phyloP scores from a whole-genome alignment of 1,140 invertebrate species.

The Drosophila lacteicornis region DNA sequence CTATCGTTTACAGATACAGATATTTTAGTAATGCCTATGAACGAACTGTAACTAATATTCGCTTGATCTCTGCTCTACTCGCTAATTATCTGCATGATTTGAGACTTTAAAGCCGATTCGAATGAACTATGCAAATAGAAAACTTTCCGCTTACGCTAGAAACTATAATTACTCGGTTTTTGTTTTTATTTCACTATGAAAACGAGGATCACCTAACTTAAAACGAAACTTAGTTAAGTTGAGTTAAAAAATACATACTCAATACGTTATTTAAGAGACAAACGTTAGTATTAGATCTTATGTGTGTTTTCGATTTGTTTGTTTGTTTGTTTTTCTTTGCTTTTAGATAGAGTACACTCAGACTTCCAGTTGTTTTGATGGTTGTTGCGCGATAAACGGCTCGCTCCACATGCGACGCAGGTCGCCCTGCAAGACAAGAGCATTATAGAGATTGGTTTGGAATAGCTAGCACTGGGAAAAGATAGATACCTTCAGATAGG shows the following conservation, averaged over 20 bases:
- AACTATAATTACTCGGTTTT: conserved; percentile 76
- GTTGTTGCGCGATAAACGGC: conserved; percentile 94
- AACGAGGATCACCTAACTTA: conserved; percentile 73
- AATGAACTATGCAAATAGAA: conserved; percentile 55
- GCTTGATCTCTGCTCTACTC: conserved; percentile 43
- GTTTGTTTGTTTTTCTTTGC: conserved; percentile 47
- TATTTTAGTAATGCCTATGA: conserved; percentile 29
- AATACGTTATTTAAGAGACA: conserved; percentile 68
- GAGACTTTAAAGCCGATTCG: conserved; percentile 34
- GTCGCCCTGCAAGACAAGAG: conserved; percentile 90
- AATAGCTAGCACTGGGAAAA: not conserved
- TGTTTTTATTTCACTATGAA: conserved; percentile 69
- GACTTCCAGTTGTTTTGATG: conserved; percentile 85
- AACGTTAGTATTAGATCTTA: conserved; percentile 50
- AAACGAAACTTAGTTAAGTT: conserved; percentile 68
- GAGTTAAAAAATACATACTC: conserved; percentile 72
- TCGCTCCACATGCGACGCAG: conserved; percentile 98
- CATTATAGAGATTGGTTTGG: not conserved
- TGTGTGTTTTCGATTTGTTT: conserved; percentile 39
- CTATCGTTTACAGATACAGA: conserved; percentile 27
- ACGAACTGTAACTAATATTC: conserved; percentile 47
- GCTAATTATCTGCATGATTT: conserved; percentile 46
- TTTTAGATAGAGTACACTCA: conserved; percentile 82
- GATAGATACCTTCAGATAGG: conserved; percentile 94
- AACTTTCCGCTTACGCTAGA: conserved; percentile 52